These are phyloP conservation scores for Pogoniulus pusillus DNA, from an alignment of 2,797 vertebrate genomes.

Conservation along the genomic window DNA sequence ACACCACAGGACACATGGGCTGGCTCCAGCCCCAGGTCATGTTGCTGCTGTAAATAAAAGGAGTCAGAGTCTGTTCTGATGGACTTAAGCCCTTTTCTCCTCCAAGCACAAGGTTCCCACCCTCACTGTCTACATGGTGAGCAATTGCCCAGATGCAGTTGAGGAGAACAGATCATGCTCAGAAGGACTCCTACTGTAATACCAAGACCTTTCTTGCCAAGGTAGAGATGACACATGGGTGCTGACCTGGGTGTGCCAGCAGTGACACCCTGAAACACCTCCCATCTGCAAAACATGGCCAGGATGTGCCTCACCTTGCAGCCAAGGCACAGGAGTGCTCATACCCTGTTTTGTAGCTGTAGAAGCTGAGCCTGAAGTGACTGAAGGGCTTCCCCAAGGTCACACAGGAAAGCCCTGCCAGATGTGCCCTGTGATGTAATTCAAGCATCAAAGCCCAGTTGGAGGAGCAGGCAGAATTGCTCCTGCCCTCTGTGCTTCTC, in stretches of 20 bases:
- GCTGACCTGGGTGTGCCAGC: not conserved
- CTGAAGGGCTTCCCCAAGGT: not conserved
- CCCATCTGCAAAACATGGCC: not conserved
- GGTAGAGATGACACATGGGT: not conserved
- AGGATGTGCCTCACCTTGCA: accelerated
- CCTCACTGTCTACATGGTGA: accelerated
- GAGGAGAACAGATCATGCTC: not conserved
- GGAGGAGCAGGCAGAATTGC: not conserved
- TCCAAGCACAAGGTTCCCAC: not conserved
- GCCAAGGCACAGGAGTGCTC: accelerated
- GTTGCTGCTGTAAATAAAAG: not conserved
- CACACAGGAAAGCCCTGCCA: not conserved
- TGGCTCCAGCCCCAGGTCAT: not conserved
- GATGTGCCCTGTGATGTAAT: not conserved
- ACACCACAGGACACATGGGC: not conserved
- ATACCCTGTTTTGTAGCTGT: not conserved
- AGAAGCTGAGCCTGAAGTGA: not conserved
- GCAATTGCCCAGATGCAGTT: accelerated
- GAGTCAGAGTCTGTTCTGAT: not conserved
- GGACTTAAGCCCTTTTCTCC: not conserved
- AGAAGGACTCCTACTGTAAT: not conserved
- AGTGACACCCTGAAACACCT: not conserved
- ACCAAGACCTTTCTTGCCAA: accelerated
- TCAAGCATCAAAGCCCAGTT: not conserved
- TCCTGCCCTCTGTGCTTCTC: not conserved